These are phyloP conservation scores for Drosophila pachea DNA, from an alignment of 1,140 invertebrate species.

Conservation along the genomic window DNA sequence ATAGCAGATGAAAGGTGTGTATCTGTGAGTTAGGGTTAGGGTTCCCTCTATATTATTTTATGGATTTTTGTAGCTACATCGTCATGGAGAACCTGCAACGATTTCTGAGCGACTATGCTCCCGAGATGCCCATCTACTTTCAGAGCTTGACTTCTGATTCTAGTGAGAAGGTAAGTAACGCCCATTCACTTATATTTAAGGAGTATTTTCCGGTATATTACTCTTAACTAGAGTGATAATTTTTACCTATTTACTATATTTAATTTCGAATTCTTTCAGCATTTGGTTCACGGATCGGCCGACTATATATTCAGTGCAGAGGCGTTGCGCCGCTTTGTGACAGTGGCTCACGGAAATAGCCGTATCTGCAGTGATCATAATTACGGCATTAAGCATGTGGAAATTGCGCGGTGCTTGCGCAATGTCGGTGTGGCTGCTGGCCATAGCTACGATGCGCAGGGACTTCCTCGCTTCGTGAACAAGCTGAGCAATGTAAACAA, in stretches of 20 bases:
- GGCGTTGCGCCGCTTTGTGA: conserved; percentile 86
- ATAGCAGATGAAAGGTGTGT: conserved; percentile 97
- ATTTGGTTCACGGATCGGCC: conserved; percentile 87
- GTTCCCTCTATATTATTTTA: conserved; percentile 85
- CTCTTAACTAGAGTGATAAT: too few species aligned
- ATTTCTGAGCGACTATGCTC: conserved; percentile 86
- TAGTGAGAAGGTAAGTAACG: neutral
- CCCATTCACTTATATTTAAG: neutral
- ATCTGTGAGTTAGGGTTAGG: conserved; percentile 65
- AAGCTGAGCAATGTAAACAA: conserved; percentile 79
- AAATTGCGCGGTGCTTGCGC: conserved; percentile 94
- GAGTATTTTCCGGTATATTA: too few species aligned
- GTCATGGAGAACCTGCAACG: conserved; percentile 93
- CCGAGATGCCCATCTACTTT: conserved; percentile 88
- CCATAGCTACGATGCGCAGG: conserved; percentile 90
- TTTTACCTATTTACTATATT: too few species aligned
- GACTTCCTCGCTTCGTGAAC: conserved; percentile 92
- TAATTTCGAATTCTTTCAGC: conserved; percentile 81
- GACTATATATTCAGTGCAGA: conserved; percentile 93
- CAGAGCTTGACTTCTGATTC: conserved; percentile 90
- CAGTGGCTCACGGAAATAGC: conserved; percentile 84
- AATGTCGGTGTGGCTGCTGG: conserved; percentile 91
- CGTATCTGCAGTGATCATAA: conserved; percentile 84
- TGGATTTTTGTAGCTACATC: conserved; percentile 31
- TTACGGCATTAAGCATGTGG: conserved; percentile 92